Percentiles rank a stretch among this genome's conserved stretches.
These are phyloP conservation scores for Panagrolaimus sp. DNA, from an alignment of 1,140 invertebrate species.

Conservation along the genomic window DNA sequence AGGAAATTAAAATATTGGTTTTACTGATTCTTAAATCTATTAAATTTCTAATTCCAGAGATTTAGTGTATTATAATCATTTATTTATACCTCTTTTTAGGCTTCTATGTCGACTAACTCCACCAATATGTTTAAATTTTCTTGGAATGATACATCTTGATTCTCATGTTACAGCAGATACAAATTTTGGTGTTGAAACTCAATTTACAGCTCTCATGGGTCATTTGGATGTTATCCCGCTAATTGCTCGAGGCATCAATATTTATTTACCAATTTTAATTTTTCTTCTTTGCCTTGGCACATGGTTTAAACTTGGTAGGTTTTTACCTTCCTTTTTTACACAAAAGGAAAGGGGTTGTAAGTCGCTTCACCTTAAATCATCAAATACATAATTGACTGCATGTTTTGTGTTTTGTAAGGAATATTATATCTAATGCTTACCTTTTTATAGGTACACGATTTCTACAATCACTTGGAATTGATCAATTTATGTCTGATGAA, in stretches of 20 bases:
- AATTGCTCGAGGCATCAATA: constrained; percentile 94
- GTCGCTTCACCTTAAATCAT: too few species aligned
- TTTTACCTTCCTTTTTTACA: too few species aligned
- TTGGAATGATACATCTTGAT: constrained; percentile 95
- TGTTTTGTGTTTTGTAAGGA: too few species aligned
- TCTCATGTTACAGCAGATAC: constrained; percentile 81
- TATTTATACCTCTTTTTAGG: constrained; percentile 65
- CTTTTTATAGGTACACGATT: too few species aligned
- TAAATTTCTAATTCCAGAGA: too few species aligned
- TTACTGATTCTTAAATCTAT: too few species aligned
- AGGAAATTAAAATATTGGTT: too few species aligned
- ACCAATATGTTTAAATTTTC: constrained; percentile 94
- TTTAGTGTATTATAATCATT: constrained; percentile 17
- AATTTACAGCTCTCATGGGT: constrained; percentile 78
- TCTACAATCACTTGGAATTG: constrained; percentile 50
- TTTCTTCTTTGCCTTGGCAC: constrained; percentile 85
- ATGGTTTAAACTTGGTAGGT: constrained; percentile 72
- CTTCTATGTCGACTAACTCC: constrained; percentile 92
- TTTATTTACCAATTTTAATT: constrained; percentile 96
- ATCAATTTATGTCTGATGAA: constrained; percentile 52
- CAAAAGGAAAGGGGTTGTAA: too few species aligned
- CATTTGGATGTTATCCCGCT: constrained; percentile 97
- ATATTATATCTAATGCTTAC: too few species aligned
- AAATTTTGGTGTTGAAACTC: constrained; percentile 52
- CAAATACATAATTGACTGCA: too few species aligned